These are phyloP conservation scores for Heterodera schachtii DNA, from an alignment of 1,140 invertebrate genomes.

Conservation along the genomic window DNA sequence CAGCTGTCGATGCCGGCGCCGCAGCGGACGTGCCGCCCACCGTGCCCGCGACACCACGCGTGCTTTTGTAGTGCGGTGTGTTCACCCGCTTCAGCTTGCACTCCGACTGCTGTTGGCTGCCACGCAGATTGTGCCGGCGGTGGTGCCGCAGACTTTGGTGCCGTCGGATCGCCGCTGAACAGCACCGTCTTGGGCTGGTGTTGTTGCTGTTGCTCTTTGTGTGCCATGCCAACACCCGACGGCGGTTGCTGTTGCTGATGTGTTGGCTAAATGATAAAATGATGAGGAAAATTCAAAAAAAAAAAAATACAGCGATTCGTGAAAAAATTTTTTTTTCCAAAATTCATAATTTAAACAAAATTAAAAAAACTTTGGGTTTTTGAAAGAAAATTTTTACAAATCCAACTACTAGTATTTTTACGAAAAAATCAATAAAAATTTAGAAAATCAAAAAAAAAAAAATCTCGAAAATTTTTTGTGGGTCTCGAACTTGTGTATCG, in stretches of 20 bases:
- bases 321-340: too few species aligned
- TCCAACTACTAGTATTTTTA: too few species aligned
- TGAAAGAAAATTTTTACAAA: too few species aligned
- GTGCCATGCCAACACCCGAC: not conserved
- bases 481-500: too few species aligned
- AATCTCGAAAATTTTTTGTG: too few species aligned
- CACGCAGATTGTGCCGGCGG: not conserved
- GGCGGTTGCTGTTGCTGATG: not conserved
- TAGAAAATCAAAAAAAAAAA: too few species aligned
- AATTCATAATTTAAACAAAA: too few species aligned
- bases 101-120: slow-evolving; percentile 2
- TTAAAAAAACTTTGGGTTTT: too few species aligned
- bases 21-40: slow-evolving; percentile 10
- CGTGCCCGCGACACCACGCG: slow-evolving; percentile 12
- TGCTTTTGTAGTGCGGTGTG: slow-evolving; percentile 59
- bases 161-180: not conserved
- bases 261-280: not conserved
- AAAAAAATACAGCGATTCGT: too few species aligned
- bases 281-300: too few species aligned
- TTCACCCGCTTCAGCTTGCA: slow-evolving; percentile 58
- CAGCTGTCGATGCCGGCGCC: not conserved
- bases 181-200: slow-evolving; percentile 21
- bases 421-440: too few species aligned
- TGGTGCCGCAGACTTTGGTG: not conserved
- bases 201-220: not conserved